Conservation (phyloP, 2,888 invertebrate genomes). For the Lepidocyrtoides sp. region DNA sequence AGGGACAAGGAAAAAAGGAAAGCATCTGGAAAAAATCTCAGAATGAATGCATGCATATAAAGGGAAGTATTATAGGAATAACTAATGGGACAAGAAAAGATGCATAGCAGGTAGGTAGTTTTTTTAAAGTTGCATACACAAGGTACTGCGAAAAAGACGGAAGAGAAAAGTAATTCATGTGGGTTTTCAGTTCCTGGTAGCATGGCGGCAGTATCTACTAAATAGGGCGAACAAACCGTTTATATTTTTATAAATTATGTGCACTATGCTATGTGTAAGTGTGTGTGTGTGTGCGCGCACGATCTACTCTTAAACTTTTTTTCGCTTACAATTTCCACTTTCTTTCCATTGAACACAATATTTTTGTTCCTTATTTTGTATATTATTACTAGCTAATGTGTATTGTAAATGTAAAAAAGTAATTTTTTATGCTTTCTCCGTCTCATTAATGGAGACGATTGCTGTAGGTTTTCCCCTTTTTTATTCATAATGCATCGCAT, state of each 20-base stretch:
- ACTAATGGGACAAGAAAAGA: slow-evolving; percentile 45
- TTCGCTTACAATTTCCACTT: background rate
- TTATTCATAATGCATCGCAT: background rate
- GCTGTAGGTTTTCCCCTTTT: background rate
- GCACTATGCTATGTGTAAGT: too few species aligned
- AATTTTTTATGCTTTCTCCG: background rate
- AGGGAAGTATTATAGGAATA: slow-evolving; percentile 34
- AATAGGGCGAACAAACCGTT: background rate
- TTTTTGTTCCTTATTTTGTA: background rate
- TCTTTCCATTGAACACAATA: background rate
- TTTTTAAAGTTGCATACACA: background rate
- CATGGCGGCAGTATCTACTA: too few species aligned
- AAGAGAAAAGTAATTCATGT: slow-evolving; percentile 17
- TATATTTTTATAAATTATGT: background rate
- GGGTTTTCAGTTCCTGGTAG: background rate
- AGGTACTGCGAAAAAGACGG: background rate
- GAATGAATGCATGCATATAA: slow-evolving; percentile 33
- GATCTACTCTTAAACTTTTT: background rate
- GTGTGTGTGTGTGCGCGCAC: too few species aligned
- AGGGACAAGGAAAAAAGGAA: slow-evolving; percentile 23
- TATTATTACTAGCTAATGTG: background rate
- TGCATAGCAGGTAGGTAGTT: background rate
- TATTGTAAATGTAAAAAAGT: background rate
- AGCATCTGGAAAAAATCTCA: slow-evolving; percentile 60
- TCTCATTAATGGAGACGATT: background rate